A percentile compares a stretch with the other conserved stretches of the same genome.
phyloP scores from a whole-genome alignment of 2,113 vertebrate genomes.

The Pionites leucogaster region DNA sequence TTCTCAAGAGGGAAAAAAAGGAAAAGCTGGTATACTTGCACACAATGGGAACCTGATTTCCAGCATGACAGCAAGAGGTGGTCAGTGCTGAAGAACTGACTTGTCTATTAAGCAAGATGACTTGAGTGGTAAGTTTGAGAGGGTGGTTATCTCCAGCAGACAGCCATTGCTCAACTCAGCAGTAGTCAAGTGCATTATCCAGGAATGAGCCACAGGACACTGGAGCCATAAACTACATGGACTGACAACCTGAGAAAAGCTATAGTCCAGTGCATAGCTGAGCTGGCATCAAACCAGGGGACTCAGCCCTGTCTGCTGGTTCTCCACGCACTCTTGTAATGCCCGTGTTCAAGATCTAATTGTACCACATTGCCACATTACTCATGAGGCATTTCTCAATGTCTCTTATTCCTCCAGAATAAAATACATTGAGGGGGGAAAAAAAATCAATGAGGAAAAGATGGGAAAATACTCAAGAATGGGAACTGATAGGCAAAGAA shows the following conservation, averaged over 20 bases:
- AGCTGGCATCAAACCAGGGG: not conserved
- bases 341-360: not conserved
- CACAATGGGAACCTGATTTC: not conserved
- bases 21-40: not conserved
- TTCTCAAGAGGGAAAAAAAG: not conserved
- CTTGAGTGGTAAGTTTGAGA: not conserved
- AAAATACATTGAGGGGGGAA: not conserved
- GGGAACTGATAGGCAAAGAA: not conserved
- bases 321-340: not conserved
- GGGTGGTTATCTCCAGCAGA: not conserved
- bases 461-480: not conserved
- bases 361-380: not conserved
- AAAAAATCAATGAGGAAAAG: not conserved
- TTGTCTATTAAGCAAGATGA: not conserved
- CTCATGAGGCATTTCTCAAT: not conserved
- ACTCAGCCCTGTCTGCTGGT: not conserved
- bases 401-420: not conserved
- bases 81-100: not conserved
- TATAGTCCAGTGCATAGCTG: not conserved
- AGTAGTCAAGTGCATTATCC: not conserved
- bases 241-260: not conserved
- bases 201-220: not conserved
- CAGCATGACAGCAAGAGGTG: fast-evolving
- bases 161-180: not conserved
- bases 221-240: not conserved